Evolutionary conservation across 2,797 vertebrate species (phyloP).

Genomic region (Mus spretus): DNA sequence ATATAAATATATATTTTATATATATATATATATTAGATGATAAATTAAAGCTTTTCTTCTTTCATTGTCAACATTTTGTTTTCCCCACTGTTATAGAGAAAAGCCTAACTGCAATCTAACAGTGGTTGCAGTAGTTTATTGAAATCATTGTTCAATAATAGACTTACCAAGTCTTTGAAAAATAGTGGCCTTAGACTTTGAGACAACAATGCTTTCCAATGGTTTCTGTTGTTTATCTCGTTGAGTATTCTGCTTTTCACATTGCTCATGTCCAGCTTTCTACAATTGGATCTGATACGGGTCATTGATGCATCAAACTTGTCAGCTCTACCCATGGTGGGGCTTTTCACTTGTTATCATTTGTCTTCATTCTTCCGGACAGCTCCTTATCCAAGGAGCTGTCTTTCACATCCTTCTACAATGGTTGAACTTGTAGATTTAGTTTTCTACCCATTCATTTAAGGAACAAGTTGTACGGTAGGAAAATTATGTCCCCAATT

Average conservation of each 20-base stretch:
- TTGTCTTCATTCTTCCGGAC: slow-evolving; percentile 83
- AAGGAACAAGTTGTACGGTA: slow-evolving; percentile 63
- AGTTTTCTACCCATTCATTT: slow-evolving; percentile 72
- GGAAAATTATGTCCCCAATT: slow-evolving; percentile 79
- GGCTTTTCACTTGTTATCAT: slow-evolving; percentile 62
- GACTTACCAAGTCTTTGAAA: slow-evolving; percentile 20
- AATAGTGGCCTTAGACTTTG: neutral
- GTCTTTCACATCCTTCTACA: slow-evolving; percentile 58
- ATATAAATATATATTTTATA: too few species aligned
- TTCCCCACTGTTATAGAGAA: neutral
- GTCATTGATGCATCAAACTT: slow-evolving; percentile 31
- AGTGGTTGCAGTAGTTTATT: neutral
- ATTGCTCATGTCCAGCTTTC: slow-evolving; percentile 14
- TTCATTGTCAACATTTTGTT: neutral
- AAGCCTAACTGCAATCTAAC: neutral
- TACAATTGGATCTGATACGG: slow-evolving; percentile 56
- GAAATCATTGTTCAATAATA: neutral
- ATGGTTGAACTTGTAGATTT: slow-evolving; percentile 81
- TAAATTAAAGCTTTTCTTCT: neutral
- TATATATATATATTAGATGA: neutral
- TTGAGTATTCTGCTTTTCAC: slow-evolving; percentile 25
- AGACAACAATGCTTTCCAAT: neutral
- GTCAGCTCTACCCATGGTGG: slow-evolving; percentile 64
- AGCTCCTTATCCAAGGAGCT: slow-evolving; percentile 72
- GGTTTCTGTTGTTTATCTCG: slow-evolving; percentile 11